phyloP scores from a whole-genome alignment of 2,113 vertebrate species.

The Butastur rufipennis region DNA sequence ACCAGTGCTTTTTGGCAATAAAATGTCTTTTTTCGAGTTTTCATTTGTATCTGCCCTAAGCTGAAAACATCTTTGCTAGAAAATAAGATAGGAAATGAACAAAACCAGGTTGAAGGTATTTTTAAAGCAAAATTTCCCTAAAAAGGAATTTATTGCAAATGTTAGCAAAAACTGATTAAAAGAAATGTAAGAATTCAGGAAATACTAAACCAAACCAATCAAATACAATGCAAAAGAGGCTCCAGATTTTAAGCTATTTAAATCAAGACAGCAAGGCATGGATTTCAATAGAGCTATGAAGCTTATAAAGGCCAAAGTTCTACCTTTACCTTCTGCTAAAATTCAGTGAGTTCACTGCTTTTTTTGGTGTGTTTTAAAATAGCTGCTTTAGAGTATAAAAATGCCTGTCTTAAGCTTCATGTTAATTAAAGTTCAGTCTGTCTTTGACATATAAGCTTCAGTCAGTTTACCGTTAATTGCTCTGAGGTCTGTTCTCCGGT shows the following conservation, averaged over 20 bases:
- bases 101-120: conserved; percentile 26
- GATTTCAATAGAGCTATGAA: not conserved
- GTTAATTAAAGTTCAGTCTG: not conserved
- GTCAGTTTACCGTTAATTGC: not conserved
- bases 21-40: conserved; percentile 35
- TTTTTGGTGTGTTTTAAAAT: not conserved
- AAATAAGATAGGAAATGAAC: conserved; percentile 25
- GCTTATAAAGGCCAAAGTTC: not conserved
- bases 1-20: conserved; percentile 67
- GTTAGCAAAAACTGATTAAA: conserved; percentile 30
- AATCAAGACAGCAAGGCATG: not conserved
- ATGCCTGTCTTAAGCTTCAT: not conserved
- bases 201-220: conserved; percentile 3
- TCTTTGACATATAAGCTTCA: not conserved
- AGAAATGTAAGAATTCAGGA: not conserved
- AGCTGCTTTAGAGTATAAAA: not conserved
- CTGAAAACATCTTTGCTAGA: conserved; percentile 52
- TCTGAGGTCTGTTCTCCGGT: not conserved
- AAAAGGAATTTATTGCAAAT: conserved; percentile 11
- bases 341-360: not conserved
- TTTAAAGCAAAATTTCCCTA: conserved; percentile 14
- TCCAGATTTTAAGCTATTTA: conserved; percentile 8
- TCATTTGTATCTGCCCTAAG: conserved; percentile 53
- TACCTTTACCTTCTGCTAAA: not conserved
- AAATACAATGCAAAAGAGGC: not conserved